Evolutionary conservation across 2,888 invertebrate species (phyloP).

Genomic region (Orchesella flavescens): DNA sequence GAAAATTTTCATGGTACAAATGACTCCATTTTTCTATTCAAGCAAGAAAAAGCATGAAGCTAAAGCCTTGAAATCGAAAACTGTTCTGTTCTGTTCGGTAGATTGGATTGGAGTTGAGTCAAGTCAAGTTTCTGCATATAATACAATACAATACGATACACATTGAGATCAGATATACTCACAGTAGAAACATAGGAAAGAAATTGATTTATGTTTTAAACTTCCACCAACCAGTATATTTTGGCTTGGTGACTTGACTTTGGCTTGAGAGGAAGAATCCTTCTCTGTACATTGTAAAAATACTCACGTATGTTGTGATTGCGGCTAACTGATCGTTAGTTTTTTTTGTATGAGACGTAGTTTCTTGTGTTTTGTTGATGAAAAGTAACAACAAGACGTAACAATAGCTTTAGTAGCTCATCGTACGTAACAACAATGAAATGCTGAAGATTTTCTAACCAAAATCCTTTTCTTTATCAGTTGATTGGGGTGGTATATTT

Average conservation of each 20-base stretch:
- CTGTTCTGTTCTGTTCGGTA: background rate
- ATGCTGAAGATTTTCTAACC: background rate
- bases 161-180: slow-evolving; percentile 17
- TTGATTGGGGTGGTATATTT: slow-evolving; percentile 21
- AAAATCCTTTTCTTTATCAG: slow-evolving; percentile 29
- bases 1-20: too few relatives aligned
- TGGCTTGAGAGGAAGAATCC: background rate
- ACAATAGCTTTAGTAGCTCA: too few relatives aligned
- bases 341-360: background rate
- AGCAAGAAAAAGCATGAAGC: slow-evolving; percentile 1
- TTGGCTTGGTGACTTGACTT: too few relatives aligned
- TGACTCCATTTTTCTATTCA: slow-evolving; percentile 21
- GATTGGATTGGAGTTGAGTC: background rate
- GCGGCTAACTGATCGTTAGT: background rate
- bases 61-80: background rate
- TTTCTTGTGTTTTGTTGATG: background rate
- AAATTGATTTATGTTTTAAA: slow-evolving; percentile 26
- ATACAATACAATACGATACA: background rate
- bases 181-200: background rate
- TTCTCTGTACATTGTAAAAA: slow-evolving; percentile 18
- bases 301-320: slow-evolving; percentile 31
- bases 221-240: background rate
- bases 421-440: background rate
- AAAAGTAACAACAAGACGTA: too few relatives aligned
- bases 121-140: background rate